Evolutionary conservation across 2,888 invertebrate genomes (phyloP).

Genomic region (Mesodorylaimus sp.): DNA sequence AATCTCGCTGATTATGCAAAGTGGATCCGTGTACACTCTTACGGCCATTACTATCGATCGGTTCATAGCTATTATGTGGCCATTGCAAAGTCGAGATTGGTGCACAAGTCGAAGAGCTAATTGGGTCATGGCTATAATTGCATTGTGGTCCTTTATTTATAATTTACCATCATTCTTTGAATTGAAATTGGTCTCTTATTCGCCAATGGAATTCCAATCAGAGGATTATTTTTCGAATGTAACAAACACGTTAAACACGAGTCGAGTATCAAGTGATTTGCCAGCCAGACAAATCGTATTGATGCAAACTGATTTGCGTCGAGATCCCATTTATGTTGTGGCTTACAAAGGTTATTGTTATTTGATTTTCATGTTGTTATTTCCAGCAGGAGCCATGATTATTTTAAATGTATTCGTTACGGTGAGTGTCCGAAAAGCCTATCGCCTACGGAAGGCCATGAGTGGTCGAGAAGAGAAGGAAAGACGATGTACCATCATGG

Average conservation of each 20-base stretch:
- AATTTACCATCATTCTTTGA: conserved; percentile 9
- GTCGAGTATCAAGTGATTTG: too few relatives aligned
- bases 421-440: conserved; percentile 1
- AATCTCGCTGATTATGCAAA: conserved; percentile 9
- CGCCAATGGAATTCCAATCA: too few relatives aligned
- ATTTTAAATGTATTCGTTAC: conserved; percentile 7
- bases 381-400: conserved; percentile 9
- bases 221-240: not conserved
- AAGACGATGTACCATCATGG: conserved; percentile 17
- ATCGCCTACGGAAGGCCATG: not conserved
- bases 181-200: too few relatives aligned
- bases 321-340: not conserved
- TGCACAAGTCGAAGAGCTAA: not conserved
- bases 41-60: conserved; percentile 9
- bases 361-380: conserved; percentile 8
- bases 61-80: conserved; percentile 4
- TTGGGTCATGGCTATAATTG: not conserved
- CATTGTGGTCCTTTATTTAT: conserved; percentile 5
- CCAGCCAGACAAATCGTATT: too few relatives aligned
- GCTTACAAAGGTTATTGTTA: conserved; percentile 9
- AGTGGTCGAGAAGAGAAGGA: conserved; percentile 7
- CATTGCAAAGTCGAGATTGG: not conserved
- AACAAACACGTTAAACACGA: too few relatives aligned
- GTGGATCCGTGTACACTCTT: conserved; percentile 11
- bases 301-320: not conserved